Base-by-base conservation (phyloP, 2,797 vertebrate species). In the Heteromormyrus szaboi region DNA sequence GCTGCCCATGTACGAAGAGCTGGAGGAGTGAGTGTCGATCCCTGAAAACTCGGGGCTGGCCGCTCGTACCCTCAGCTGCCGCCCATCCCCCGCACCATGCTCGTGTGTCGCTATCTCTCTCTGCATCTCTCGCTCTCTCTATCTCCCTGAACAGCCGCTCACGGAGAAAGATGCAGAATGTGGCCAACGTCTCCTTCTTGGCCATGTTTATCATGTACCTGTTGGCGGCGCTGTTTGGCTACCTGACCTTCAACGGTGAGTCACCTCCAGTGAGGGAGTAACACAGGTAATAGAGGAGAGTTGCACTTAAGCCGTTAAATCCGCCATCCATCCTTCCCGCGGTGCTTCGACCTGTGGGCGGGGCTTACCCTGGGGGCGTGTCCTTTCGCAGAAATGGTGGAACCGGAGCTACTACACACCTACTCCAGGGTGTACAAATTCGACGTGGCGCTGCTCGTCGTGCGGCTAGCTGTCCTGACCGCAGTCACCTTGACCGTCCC, bases 151-250 rank as follows among this genome's bases (percentile, higher is more conserved):
- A 89, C 91, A 99, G 99, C 89, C 99, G 98, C 37, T 99, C 97
- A 91, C 97, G 97, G 81, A 96, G 86, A 92, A 98, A 96, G 93
- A 99, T 99, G 98, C 98, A 99, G 96, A 95, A 93, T 0, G 99
- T 99, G 25, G 98, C 99, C 91, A 99, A 99, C 3, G 96, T 99
- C 22, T 99, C 99, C 65, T 99, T 99, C 92, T 95, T 98, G 91
- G 95, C 97, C 87, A 99, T 99, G 97, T 98, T 99, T 93, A 92
- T 99, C 92, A 99, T 98, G 98, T 99, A 99, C 91, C 96, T 99
- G 90, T 91, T 99, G 93, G 98, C 99, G 37, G 99, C 98, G 54
- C 96, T 99, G 85, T 99, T 99, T 1, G 98, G 99, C 94, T 99
- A 99, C 91, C 95, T 99, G 94, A 99, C 98, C 59, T 99, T 99